Percentiles rank a stretch among this genome's conserved stretches.
Conservation (phyloP, 2,113 vertebrate species). For the Aegotheles bennettii region DNA sequence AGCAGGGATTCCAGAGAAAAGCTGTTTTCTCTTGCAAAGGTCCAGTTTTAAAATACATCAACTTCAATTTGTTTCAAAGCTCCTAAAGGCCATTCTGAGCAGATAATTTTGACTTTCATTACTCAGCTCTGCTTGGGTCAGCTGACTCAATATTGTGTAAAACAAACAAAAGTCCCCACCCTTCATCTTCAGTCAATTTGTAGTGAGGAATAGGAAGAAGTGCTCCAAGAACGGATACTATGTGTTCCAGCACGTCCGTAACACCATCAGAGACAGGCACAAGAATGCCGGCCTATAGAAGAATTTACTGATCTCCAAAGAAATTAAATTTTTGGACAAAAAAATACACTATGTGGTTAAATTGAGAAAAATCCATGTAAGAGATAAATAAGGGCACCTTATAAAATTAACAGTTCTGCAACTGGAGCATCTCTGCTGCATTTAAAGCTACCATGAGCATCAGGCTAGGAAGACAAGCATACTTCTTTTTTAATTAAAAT, state of each 20-base stretch:
- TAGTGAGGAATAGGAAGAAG: background rate
- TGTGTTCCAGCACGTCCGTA: background rate
- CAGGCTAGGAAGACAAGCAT: background rate
- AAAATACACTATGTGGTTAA: background rate
- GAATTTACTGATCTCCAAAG: background rate
- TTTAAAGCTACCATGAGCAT: background rate
- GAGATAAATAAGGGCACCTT: background rate
- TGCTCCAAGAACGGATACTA: background rate
- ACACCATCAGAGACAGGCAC: background rate
- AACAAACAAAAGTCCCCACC: background rate
- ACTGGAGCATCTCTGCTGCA: background rate
- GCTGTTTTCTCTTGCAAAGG: background rate
- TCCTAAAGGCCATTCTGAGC: background rate
- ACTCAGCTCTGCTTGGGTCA: background rate
- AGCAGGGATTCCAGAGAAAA: background rate
- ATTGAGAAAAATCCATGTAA: background rate
- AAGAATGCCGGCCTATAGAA: background rate
- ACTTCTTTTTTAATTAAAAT: background rate
- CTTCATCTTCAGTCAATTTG: background rate
- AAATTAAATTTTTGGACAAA: background rate
- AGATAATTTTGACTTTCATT: background rate
- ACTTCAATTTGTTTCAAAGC: background rate
- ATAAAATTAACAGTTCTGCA: background rate
- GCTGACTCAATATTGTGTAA: background rate
- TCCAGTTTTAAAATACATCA: background rate